Evolutionary conservation across 2,888 invertebrate species (phyloP).

Genomic region (Sminthurides aquaticus): DNA sequence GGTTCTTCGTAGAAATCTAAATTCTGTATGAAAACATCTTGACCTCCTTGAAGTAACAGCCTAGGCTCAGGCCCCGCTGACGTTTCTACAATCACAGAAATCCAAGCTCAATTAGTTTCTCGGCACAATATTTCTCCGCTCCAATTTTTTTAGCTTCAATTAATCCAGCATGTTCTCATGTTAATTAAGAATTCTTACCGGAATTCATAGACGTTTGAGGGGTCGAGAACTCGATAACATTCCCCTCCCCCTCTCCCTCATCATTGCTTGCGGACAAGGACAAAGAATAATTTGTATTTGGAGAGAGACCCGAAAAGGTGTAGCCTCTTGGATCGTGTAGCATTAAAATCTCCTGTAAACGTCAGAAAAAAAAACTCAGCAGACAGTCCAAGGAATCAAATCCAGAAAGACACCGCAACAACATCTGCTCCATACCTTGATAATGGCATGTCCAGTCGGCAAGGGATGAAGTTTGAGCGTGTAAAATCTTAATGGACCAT

Average conservation of each 20-base stretch:
- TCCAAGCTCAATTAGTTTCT: no score
- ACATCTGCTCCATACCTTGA: slow-evolving; percentile 37
- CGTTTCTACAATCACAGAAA: slow-evolving; percentile 5
- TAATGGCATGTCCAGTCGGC: slow-evolving; percentile 32
- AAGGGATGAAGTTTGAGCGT: slow-evolving; percentile 33
- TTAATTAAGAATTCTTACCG: no score
- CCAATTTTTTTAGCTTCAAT: no score
- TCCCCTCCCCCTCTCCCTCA: slow-evolving; percentile 41
- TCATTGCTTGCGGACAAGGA: slow-evolving; percentile 38
- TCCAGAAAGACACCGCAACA: no score
- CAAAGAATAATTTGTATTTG: slow-evolving; percentile 41
- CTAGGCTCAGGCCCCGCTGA: slow-evolving; percentile 32
- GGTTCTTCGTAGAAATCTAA: slow-evolving; percentile 36
- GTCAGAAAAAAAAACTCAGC: slow-evolving; percentile 8
- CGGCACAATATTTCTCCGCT: no score
- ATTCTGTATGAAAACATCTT: slow-evolving; percentile 39
- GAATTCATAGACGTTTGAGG: slow-evolving; percentile 28
- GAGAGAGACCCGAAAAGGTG: slow-evolving; percentile 39
- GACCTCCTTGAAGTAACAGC: slow-evolving; percentile 35
- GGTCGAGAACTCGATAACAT: slow-evolving; percentile 33
- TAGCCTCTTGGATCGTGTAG: slow-evolving; percentile 36
- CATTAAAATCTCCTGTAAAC: slow-evolving; percentile 38
- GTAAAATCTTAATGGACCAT: slow-evolving; percentile 38
- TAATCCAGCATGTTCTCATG: no score
- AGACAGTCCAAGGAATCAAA: no score